Evolutionary conservation across 2,888 invertebrate genomes (phyloP).

Genomic region (Pseudoips prasinana): DNA sequence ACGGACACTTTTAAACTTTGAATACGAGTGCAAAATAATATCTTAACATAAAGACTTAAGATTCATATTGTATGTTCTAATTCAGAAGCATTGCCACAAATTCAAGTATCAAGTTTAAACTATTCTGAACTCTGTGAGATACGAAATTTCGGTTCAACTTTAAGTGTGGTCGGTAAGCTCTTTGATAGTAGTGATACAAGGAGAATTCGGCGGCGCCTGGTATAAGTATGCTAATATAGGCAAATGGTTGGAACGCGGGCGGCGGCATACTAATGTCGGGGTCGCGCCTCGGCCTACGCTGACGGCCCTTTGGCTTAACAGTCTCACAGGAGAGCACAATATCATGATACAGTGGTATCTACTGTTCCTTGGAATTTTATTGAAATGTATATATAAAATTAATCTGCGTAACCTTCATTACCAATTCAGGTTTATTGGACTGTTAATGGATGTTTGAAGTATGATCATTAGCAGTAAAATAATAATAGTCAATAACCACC

Average conservation of each 20-base stretch:
- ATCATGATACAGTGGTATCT: conserved; percentile 24
- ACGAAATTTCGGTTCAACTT: conserved; percentile 32
- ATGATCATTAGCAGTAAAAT: too few species aligned
- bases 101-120: background rate
- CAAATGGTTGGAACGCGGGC: conserved; percentile 56
- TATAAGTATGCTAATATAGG: conserved; percentile 70
- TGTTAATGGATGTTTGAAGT: too few species aligned
- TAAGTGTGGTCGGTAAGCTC: conserved; percentile 40
- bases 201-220: conserved; percentile 64
- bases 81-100: conserved; percentile 1
- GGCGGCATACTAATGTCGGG: conserved; percentile 51
- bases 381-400: background rate
- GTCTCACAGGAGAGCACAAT: conserved; percentile 26
- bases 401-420: conserved; percentile 11
- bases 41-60: conserved; percentile 4
- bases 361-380: too few species aligned
- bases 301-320: conserved; percentile 3
- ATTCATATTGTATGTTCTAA: conserved; percentile 20
- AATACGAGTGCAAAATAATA: conserved; percentile 14
- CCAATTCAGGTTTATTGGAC: too few species aligned
- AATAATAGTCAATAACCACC: too few species aligned
- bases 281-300: conserved; percentile 19
- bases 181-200: conserved; percentile 60
- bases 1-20: conserved; percentile 29
- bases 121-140: conserved; percentile 14